phyloP scores from a whole-genome alignment of 37 sponge, comb jelly and placozoan species.

The Crambe crambe region DNA sequence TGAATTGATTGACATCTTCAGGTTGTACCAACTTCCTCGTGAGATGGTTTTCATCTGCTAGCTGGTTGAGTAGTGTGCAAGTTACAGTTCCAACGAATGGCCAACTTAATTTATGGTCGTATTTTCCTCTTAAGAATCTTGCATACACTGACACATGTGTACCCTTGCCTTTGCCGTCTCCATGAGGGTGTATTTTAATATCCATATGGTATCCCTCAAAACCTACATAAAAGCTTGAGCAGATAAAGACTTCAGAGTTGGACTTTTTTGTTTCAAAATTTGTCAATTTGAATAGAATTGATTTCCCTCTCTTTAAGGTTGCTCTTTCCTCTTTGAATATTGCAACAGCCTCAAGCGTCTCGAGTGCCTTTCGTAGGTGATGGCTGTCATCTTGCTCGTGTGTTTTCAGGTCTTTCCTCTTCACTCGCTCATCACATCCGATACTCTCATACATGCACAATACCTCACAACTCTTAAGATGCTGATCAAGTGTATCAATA shows the following conservation, averaged over 20 bases:
- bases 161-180: constrained; percentile 19
- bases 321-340: too few species aligned
- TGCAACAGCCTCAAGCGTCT: too few species aligned
- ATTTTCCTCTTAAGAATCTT: constrained; percentile 13
- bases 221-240: constrained; percentile 9
- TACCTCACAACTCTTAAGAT: too few species aligned
- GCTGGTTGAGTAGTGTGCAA: not conserved
- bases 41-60: constrained; percentile 8
- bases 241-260: not conserved
- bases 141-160: constrained; percentile 37
- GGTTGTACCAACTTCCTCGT: not conserved
- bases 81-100: constrained; percentile 1
- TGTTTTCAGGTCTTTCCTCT: not conserved
- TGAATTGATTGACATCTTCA: too few species aligned
- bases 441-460: constrained; percentile 18
- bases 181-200: constrained; percentile 13
- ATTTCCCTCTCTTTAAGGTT: not conserved
- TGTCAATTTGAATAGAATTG: not conserved
- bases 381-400: constrained; percentile 21
- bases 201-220: constrained; percentile 37
- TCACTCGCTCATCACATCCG: constrained; percentile 3
- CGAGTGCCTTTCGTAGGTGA: not conserved
- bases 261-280: not conserved
- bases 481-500: too few species aligned
- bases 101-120: constrained; percentile 18